Percentiles rank a stretch among this genome's conserved stretches.
These are phyloP conservation scores for Notospermus geniculatus DNA, from an alignment of 1,140 invertebrate species.

Conservation along the genomic window DNA sequence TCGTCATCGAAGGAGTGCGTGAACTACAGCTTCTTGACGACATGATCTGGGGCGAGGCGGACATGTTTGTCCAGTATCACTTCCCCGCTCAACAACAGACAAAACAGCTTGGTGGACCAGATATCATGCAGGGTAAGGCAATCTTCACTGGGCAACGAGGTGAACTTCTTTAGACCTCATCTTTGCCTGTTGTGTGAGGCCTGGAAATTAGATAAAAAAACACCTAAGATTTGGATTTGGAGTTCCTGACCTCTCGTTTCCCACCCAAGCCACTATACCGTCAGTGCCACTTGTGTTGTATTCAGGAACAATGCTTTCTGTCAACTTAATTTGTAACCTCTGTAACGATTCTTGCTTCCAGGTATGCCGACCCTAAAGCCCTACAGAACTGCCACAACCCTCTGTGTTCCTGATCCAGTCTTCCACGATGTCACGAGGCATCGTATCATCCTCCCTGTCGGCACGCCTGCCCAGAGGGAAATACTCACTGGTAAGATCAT, in stretches of 20 bases:
- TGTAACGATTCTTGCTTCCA: constrained; percentile 23
- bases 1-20: constrained; percentile 44
- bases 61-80: constrained; percentile 53
- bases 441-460: constrained; percentile 35
- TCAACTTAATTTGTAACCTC: too few relatives aligned
- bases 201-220: too few relatives aligned
- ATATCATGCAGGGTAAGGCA: constrained; percentile 39
- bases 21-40: constrained; percentile 43
- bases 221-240: too few relatives aligned
- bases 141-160: too few relatives aligned
- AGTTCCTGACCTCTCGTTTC: too few relatives aligned
- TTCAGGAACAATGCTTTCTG: too few relatives aligned
- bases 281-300: too few relatives aligned
- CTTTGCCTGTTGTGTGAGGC: too few relatives aligned
- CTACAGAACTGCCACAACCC: constrained; percentile 49
- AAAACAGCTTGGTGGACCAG: constrained; percentile 21
- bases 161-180: too few relatives aligned
- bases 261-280: too few relatives aligned
- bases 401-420: constrained; percentile 50
- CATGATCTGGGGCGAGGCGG: constrained; percentile 54
- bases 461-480: constrained; percentile 47
- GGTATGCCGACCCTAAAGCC: constrained; percentile 39
- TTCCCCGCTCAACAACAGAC: constrained; percentile 46
- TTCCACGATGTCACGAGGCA: constrained; percentile 48
- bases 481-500: constrained; percentile 44